These are phyloP conservation scores for Drosophila kambysellisi DNA, from an alignment of 2,888 invertebrate genomes.

Conservation along the genomic window DNA sequence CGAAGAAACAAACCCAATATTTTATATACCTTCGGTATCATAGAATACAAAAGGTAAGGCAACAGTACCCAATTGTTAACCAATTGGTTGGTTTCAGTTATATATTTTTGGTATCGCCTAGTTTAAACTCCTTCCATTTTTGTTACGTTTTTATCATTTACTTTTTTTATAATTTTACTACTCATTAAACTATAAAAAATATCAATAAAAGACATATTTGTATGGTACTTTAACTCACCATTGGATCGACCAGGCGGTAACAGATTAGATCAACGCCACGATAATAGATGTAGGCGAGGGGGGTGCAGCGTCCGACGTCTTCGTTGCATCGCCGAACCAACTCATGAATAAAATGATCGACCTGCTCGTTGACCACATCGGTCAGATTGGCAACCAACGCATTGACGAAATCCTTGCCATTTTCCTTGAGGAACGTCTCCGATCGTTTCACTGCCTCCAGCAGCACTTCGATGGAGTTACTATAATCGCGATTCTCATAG, in stretches of 20 bases:
- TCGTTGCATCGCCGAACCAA: constrained; percentile 5
- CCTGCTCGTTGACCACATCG: constrained; percentile 6
- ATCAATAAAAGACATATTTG: too few relatives aligned
- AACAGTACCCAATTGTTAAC: too few relatives aligned
- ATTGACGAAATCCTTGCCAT: constrained; percentile 33
- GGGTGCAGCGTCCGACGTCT: constrained; percentile 47
- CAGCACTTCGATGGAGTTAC: constrained; percentile 14
- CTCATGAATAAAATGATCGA: constrained; percentile 16
- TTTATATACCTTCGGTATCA: too few relatives aligned
- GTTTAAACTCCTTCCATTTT: too few relatives aligned
- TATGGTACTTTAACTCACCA: constrained; percentile 33
- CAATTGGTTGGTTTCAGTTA: too few relatives aligned
- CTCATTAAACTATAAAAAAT: too few relatives aligned
- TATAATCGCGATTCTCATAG: constrained; percentile 43
- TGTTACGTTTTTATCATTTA: too few relatives aligned
- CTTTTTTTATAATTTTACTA: too few relatives aligned
- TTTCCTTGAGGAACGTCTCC: constrained; percentile 21
- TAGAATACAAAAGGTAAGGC: too few relatives aligned
- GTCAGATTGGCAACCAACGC: constrained; percentile 39
- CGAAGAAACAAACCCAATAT: too few relatives aligned
- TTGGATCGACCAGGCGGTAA: constrained; percentile 50
- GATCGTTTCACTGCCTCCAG: constrained; percentile 17
- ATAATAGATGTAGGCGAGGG: constrained; percentile 52
- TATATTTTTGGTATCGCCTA: too few relatives aligned
- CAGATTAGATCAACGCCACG: constrained; percentile 47